Conservation (phyloP, 1,140 invertebrate genomes). For the Rhagoletis pomonella region DNA sequence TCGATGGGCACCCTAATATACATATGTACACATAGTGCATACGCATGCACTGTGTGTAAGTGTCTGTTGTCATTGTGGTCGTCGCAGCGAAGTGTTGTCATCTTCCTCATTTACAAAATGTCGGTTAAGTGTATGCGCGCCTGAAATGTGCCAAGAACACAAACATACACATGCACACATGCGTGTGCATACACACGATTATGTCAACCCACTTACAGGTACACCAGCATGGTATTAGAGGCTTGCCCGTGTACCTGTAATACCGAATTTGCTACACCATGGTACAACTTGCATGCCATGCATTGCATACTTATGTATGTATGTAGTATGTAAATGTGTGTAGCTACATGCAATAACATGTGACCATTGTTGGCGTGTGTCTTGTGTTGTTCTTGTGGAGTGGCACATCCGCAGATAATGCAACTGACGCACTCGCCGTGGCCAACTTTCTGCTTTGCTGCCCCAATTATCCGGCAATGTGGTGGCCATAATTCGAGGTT, state of each 20-base stretch:
- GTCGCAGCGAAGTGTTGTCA: constrained; percentile 38
- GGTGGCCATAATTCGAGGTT: constrained; percentile 37
- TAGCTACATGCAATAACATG: background rate
- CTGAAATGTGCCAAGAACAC: constrained; percentile 48
- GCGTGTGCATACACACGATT: background rate
- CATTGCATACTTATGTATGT: too few relatives aligned
- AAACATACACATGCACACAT: background rate
- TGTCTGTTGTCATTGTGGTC: constrained; percentile 48
- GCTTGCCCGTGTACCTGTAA: background rate
- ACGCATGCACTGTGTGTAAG: background rate
- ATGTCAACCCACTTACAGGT: background rate
- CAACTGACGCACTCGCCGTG: constrained; percentile 24
- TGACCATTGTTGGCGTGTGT: background rate
- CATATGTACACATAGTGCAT: background rate
- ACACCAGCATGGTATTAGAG: background rate
- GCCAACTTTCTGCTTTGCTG: constrained; percentile 17
- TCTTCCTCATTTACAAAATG: constrained; percentile 49
- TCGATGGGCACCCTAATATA: background rate
- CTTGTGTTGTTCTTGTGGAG: background rate
- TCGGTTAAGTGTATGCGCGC: constrained; percentile 49
- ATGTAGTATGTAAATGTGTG: background rate
- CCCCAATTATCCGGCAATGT: constrained; percentile 41
- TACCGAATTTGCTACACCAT: constrained; percentile 24
- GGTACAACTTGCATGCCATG: background rate
- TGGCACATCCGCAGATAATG: background rate